Evolutionary conservation across 2,888 invertebrate genomes (phyloP).

Genomic region (Hyppa rectilinea): DNA sequence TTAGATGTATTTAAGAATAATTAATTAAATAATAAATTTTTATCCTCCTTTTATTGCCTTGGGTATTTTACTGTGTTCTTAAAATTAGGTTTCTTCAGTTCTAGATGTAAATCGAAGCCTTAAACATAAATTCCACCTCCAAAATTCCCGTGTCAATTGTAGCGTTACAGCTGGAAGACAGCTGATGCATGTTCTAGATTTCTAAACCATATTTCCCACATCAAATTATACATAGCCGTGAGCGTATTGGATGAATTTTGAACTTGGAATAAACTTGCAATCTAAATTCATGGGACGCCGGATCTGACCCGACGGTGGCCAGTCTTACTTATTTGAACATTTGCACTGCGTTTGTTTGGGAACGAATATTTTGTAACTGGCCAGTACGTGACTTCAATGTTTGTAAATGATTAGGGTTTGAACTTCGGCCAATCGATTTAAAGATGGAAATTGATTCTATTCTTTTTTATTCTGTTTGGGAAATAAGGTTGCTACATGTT

Average conservation of each 20-base stretch:
- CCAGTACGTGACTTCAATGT: slow-evolving; percentile 67
- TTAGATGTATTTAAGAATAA: slow-evolving; percentile 1
- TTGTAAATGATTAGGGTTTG: slow-evolving; percentile 55
- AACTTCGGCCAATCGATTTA: slow-evolving; percentile 12
- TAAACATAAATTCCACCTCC: not conserved
- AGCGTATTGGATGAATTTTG: slow-evolving; percentile 82
- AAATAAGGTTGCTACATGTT: not conserved
- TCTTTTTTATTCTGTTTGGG: not conserved
- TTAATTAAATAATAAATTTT: too few species aligned
- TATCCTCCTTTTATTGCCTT: not conserved
- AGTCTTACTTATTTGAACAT: slow-evolving; percentile 77
- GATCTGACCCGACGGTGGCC: slow-evolving; percentile 72
- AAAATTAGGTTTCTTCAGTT: not conserved
- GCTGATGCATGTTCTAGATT: slow-evolving; percentile 43
- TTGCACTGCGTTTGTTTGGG: slow-evolving; percentile 71
- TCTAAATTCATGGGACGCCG: slow-evolving; percentile 86
- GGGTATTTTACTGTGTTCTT: not conserved
- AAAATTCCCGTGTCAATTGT: not conserved
- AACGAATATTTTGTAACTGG: slow-evolving; percentile 69
- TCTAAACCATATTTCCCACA: slow-evolving; percentile 60
- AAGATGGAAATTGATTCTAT: not conserved
- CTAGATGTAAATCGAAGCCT: not conserved
- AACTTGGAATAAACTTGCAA: slow-evolving; percentile 87
- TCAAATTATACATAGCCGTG: slow-evolving; percentile 70
- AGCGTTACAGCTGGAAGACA: slow-evolving; percentile 30